phyloP scores from a whole-genome alignment of 2,797 vertebrate genomes.

The Catostomus latipinnis region DNA sequence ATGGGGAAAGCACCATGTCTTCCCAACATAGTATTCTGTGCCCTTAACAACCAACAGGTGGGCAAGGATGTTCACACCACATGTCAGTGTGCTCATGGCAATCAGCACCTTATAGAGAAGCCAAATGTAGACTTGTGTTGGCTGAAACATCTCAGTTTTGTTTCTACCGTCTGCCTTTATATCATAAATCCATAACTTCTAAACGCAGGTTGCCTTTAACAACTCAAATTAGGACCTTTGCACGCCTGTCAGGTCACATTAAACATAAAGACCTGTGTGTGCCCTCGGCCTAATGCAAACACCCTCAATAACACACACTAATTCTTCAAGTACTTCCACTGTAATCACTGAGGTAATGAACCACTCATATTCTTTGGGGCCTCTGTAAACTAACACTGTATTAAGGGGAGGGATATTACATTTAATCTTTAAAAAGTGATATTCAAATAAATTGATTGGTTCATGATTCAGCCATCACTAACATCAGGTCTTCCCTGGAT shows the following conservation, averaged over 20 bases:
- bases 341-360: not conserved
- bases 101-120: constrained; percentile 87
- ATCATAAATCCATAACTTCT: too few species aligned
- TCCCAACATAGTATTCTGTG: constrained; percentile 96
- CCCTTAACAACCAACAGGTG: constrained; percentile 98
- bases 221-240: constrained; percentile 57
- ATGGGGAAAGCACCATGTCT: constrained; percentile 96
- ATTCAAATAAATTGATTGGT: too few species aligned
- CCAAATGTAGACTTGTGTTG: not conserved
- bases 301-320: constrained; percentile 22
- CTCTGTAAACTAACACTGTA: too few species aligned
- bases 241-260: constrained; percentile 78
- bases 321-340: not conserved
- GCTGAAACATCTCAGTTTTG: too few species aligned
- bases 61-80: constrained; percentile 98
- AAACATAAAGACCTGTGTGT: constrained; percentile 62
- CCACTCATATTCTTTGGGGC: not conserved
- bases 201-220: too few species aligned
- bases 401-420: too few species aligned
- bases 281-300: constrained; percentile 38
- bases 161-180: too few species aligned
- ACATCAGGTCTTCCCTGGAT: constrained; percentile 85
- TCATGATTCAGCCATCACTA: too few species aligned
- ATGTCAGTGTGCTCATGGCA: constrained; percentile 96
- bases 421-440: too few species aligned